Conservation (phyloP, 2,797 vertebrate species). For the Momotus momota region DNA sequence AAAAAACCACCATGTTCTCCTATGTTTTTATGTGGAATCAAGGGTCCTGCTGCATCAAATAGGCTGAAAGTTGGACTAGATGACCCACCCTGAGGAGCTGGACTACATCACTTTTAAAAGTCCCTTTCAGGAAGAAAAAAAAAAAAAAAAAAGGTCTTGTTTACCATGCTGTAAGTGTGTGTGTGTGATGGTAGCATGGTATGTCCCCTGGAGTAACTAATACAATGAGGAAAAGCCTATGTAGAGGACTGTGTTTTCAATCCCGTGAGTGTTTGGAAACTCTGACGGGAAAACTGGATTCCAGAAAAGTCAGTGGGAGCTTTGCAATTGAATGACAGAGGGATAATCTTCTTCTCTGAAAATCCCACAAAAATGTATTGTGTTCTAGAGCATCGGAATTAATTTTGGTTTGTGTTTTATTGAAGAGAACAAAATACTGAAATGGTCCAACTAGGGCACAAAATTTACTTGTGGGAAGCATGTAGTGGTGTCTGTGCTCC, state of each 20-base stretch:
- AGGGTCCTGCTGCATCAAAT: neutral
- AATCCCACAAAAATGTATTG: neutral
- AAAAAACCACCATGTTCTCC: neutral
- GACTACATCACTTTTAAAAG: neutral
- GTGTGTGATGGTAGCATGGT: neutral
- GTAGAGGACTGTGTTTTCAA: neutral
- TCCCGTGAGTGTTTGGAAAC: neutral
- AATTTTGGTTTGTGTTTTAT: neutral
- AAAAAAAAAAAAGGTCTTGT: neutral
- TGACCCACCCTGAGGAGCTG: neutral
- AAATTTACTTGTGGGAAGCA: neutral
- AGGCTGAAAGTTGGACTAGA: neutral
- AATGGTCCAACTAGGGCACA: neutral
- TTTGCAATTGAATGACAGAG: neutral
- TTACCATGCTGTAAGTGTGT: neutral
- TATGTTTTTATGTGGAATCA: neutral
- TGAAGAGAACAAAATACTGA: neutral
- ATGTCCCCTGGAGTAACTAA: neutral
- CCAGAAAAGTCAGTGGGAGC: neutral
- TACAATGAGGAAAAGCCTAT: neutral
- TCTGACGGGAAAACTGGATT: neutral
- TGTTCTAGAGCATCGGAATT: neutral
- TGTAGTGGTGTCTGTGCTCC: rapidly evolving
- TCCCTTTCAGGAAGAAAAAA: neutral
- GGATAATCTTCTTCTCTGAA: neutral